phyloP scores from a whole-genome alignment of 2,113 vertebrate genomes.

The Prinia subflava region DNA sequence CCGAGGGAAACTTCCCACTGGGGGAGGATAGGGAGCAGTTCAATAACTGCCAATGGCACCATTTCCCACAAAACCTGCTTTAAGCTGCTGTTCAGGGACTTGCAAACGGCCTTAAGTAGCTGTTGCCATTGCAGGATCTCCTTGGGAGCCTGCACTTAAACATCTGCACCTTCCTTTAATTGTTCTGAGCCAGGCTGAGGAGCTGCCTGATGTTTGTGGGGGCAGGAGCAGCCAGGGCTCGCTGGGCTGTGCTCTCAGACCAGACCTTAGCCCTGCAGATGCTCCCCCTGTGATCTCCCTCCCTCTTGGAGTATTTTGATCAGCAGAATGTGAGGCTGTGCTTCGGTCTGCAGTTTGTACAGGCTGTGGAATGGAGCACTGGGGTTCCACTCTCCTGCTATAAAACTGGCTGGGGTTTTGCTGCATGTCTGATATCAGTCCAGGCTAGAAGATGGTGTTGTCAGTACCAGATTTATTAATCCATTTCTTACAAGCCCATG shows the following conservation, averaged over 20 bases:
- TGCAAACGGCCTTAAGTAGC: not conserved
- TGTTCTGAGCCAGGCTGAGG: not conserved
- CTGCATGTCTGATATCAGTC: fast-evolving
- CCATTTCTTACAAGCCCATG: not conserved
- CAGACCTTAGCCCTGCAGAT: not conserved
- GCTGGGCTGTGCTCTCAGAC: not conserved
- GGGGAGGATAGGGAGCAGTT: not conserved
- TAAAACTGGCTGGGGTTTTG: not conserved
- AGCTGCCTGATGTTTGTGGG: not conserved
- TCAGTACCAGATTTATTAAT: not conserved
- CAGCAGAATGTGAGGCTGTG: fast-evolving
- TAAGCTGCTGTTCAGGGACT: not conserved
- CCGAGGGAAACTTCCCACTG: not conserved
- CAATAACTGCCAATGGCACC: not conserved
- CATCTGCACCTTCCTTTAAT: conserved; percentile 10
- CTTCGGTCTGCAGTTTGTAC: fast-evolving
- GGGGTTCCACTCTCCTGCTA: not conserved
- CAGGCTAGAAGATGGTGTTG: not conserved
- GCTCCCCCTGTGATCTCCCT: not conserved
- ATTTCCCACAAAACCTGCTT: not conserved
- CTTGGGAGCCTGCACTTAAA: not conserved
- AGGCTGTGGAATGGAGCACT: fast-evolving
- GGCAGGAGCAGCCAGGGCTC: not conserved
- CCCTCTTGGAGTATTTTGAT: not conserved
- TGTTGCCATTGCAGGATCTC: not conserved